Base-by-base conservation (phyloP, 2,797 vertebrate genomes). In the Enteromius treurensis region DNA sequence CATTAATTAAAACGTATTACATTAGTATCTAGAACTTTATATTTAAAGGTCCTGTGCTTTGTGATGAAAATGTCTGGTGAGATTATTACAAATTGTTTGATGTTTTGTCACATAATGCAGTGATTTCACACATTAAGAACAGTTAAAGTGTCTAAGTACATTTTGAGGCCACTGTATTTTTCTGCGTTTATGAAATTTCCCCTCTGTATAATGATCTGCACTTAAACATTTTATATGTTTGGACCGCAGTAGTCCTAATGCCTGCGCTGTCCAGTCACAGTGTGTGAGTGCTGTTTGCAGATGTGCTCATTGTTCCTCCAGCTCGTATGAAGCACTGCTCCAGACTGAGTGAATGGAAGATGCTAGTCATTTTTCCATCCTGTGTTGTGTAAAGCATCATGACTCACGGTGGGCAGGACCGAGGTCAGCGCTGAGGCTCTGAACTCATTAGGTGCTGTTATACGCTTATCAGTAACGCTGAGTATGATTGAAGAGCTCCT, bases 311-410 rank as follows among this genome's bases (percentile, higher is more conserved):
- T 84, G 88, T 87, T 90, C 86, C 78, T 81, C 51, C 64, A 62
- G 85, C 89, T 85, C 19, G 15, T 77, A 80, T 87, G 88, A 88
- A 90, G 88, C 53, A 58, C 81, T 81, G 78, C 87, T 91, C 85
- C 84, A 89, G 86, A 86, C 80, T 89, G 88, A 91, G 87, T 67
- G 49, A 91, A 91, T 91, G 92, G 93, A 93, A 92, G 91, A 90
- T 87, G 23, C 86, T 80, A 79, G 89, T 92, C 89, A 91, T 89
- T 90, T 83, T 90, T 82, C 90, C 88, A 7, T 79, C 78, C 84
- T 49, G 81, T 80, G 88, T 80, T 83, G n/a, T 83, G 84, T 90
- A 88, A 90, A 85, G 85, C 67, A 76, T 60, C 84, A 83, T 87
- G 89, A 79, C 87, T 89, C 88, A 80, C 81, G 75, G 79, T 82